Evolutionary conservation across 2,113 vertebrate genomes (phyloP), one percentile per base, ranked within the genome.

Genomic region (Uria aalge): DNA sequence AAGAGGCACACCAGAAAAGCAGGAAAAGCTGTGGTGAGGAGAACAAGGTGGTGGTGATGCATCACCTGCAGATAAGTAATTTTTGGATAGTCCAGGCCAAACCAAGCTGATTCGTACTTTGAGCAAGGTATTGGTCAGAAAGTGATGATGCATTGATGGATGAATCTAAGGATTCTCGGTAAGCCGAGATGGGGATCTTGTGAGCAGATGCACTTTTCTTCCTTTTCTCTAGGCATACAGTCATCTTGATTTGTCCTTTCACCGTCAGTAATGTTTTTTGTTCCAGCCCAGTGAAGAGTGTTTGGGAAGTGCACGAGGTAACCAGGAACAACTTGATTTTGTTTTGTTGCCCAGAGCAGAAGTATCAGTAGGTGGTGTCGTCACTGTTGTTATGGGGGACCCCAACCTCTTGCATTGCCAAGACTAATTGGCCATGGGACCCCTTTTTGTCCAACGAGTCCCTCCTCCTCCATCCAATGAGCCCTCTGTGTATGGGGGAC

Each of bases 401-500:
- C 30, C 79, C 6, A 18, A n/a, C 43, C 27, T 56, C n/a, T 60
- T 38, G 40, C 2, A 2, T n/a, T 72, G 32, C 26, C 26, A 67
- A 41, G 38, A 41, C 4, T n/a, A 55, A 50, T 11, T 78, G 53
- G 22, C 15, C 26, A 32, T 21, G 38, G 8, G 12, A 76, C 17
- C 8, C 40, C 32, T 74, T 41, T 80, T 41, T 80, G 32, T 55
- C 47, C 30, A 82, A 1, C 0, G 0, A 69, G 8, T 47, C 14
- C 16, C 24, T 90, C 30, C 16, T 43, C 24, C 34, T 66, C 34
- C 59, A 48, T 2, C 19, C 41, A 32, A 34, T 3, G 2, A 86
- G 22, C 2, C 9, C 8, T 74, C 16, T 1, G 1, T 18, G 26
- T 43, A 14, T 8, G 72, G 34, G 13, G 16, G 18, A 47, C 0